Conservation (phyloP, 2,113 vertebrate genomes). For the Baryphthengus martii region DNA sequence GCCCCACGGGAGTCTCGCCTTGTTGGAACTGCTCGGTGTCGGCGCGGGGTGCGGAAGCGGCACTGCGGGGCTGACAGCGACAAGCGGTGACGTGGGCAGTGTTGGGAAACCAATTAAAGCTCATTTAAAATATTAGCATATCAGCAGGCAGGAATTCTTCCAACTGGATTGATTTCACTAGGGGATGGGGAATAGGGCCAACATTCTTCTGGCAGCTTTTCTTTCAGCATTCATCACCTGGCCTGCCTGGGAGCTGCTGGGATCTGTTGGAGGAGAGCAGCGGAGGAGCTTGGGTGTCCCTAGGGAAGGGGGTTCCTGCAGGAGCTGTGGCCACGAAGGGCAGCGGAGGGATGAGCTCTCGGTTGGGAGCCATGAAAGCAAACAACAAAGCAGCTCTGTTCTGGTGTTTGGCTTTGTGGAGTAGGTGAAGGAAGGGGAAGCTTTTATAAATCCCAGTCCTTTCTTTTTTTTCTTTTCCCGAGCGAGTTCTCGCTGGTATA, state of each 20-base stretch:
- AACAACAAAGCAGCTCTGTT: neutral
- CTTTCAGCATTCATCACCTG: neutral
- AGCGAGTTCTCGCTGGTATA: neutral
- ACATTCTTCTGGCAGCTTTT: neutral
- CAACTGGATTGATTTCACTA: neutral
- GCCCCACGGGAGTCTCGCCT: neutral
- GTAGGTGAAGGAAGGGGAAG: neutral
- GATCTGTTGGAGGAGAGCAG: neutral
- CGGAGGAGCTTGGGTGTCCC: neutral
- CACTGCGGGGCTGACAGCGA: neutral
- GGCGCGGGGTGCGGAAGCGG: neutral
- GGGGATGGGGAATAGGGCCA: neutral
- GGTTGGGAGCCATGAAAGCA: neutral
- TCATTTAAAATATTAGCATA: constrained; percentile 27
- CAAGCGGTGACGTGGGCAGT: neutral
- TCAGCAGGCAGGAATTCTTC: neutral
- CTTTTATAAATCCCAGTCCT: neutral
- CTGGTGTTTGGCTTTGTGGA: neutral
- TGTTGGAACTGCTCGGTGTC: neutral
- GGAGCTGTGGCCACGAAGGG: neutral
- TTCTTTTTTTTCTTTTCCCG: neutral
- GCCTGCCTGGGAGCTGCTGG: neutral
- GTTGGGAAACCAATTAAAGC: constrained; percentile 13
- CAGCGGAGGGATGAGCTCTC: neutral
- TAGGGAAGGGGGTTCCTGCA: rapidly evolving